These are phyloP conservation scores for Anhinga rufa DNA, from an alignment of 2,113 vertebrate species.

Conservation along the genomic window DNA sequence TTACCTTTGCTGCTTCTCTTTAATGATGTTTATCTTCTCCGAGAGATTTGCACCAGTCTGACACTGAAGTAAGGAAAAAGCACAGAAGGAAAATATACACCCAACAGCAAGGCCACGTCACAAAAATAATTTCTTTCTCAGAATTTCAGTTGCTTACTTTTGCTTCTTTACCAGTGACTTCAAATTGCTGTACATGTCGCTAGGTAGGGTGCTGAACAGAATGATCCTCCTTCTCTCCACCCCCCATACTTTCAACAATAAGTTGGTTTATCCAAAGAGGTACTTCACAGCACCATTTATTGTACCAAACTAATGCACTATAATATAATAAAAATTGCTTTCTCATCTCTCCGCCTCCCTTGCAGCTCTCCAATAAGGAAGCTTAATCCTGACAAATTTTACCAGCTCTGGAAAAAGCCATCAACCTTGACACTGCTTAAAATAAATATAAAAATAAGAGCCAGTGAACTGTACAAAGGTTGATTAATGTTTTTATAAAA, in stretches of 20 bases:
- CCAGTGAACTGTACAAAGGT: not conserved
- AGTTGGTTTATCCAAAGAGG: not conserved
- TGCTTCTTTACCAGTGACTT: not conserved
- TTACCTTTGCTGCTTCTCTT: not conserved
- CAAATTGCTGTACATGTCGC: not conserved
- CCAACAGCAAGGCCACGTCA: not conserved
- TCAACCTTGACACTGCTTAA: not conserved
- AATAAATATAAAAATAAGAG: not conserved
- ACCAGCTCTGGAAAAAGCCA: not conserved
- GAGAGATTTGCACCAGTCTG: not conserved
- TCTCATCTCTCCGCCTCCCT: not conserved
- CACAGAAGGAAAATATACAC: not conserved
- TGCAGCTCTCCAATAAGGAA: not conserved
- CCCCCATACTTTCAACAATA: not conserved
- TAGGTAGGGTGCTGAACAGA: not conserved
- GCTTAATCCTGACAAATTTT: not conserved
- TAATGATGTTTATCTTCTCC: not conserved
- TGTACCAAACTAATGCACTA: not conserved
- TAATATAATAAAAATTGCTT: not conserved
- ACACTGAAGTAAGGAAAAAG: not conserved
- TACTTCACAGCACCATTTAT: not conserved
- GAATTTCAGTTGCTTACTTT: not conserved
- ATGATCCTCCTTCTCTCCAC: not conserved
- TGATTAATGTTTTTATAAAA: not conserved
- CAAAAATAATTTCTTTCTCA: not conserved